Evolutionary conservation across 2,888 invertebrate genomes (phyloP).

Genomic region (Pycnomerus fuliginosus): DNA sequence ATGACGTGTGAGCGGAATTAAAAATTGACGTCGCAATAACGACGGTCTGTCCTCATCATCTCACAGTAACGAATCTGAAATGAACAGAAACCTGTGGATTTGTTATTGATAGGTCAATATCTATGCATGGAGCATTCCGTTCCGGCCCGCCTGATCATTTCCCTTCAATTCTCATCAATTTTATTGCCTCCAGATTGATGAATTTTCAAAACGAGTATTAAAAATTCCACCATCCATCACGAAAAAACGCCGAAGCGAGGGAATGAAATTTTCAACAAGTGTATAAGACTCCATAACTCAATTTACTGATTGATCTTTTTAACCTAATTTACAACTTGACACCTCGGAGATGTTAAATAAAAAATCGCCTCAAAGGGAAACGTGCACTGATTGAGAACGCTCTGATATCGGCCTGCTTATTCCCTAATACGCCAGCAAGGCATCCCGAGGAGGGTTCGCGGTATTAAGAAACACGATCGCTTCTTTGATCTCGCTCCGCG

Average conservation of each 20-base stretch:
- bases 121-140: constrained; percentile 26
- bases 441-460: too few relatives aligned
- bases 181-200: constrained; percentile 22
- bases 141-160: constrained; percentile 16
- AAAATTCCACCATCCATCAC: constrained; percentile 13
- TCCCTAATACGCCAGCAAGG: too few relatives aligned
- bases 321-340: constrained; percentile 40
- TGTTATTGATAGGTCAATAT: constrained; percentile 30
- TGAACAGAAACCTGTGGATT: constrained; percentile 27
- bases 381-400: constrained; percentile 39
- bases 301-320: constrained; percentile 40
- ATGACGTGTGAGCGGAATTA: constrained; percentile 21
- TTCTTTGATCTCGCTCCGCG: background rate
- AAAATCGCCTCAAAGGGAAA: constrained; percentile 43
- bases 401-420: background rate
- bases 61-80: constrained; percentile 23
- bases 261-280: constrained; percentile 35
- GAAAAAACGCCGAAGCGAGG: background rate
- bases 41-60: constrained; percentile 18
- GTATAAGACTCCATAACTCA: constrained; percentile 31
- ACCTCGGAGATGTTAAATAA: constrained; percentile 42
- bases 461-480: background rate
- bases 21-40: constrained; percentile 23
- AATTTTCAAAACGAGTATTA: constrained; percentile 17
- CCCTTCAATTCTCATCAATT: constrained; percentile 24